Evolutionary conservation across 2,888 invertebrate species (phyloP), one percentile per base, ranked within the genome.

Genomic region (Epistrophe eligans): DNA sequence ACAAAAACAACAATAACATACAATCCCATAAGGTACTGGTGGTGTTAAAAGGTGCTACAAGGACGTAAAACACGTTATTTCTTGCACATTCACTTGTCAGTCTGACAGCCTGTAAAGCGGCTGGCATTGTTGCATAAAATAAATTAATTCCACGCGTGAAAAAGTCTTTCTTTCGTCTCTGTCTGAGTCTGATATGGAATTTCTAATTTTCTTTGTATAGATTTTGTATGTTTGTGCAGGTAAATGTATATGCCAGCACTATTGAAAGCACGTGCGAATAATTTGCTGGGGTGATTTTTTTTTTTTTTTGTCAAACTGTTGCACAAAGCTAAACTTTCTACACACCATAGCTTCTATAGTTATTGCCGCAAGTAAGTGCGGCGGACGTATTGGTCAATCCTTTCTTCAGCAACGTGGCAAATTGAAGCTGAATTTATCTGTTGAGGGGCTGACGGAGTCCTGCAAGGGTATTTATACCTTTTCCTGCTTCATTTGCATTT

Each of bases 401-500:
- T 58, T 48, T 11, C 76, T 58, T 43, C 13, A 24, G 74, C 38
- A 76, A 62, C 62, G 19, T 76, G 64, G 82, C 82, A 79, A 87
- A 87, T 87, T 87, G 82, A 83, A 79, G 79, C 82, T 73, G 77
- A 71, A 79, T 79, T 74, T 82, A 87, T 81, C 60, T 70, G 77
- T 58, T 79, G 70, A 85, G 55, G 52, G 62, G 81, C 73, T 81
- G 77, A 85, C 72, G 48, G 52, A 81, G 77, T 79, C 48, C 43
- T 43, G 50, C 35, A 57, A 70, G 72, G 74, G n/a, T 70, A 24
- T 50, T 62, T 62, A 72, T 83, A 79, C 79, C 83, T 79, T 87
- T 87, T 79, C 66, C 52, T 79, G 83, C 71, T 35, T 83, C 87
- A 87, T 87, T 87, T 87, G 87, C 87, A 87, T 87, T 87, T 87